phyloP scores from a whole-genome alignment of 2,797 vertebrate species.

The Manis pentadactyla region DNA sequence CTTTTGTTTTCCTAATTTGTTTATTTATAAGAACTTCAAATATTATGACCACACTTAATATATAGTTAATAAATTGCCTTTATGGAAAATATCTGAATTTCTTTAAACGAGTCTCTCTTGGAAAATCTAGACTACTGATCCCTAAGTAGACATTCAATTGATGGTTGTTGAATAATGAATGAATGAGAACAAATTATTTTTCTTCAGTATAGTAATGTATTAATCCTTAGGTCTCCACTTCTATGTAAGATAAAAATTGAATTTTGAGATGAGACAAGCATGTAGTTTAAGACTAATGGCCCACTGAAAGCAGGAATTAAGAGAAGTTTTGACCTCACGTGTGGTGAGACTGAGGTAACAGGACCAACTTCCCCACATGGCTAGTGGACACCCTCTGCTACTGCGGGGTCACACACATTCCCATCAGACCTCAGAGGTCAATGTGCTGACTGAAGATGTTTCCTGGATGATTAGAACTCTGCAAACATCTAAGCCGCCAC shows the following conservation, averaged over 20 bases:
- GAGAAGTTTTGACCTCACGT: neutral
- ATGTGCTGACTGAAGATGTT: neutral
- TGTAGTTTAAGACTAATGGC: neutral
- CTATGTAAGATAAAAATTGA: neutral
- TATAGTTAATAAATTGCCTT: neutral
- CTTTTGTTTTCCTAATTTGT: neutral
- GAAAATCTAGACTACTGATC: neutral
- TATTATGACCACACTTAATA: neutral
- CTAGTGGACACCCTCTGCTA: neutral
- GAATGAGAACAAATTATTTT: neutral
- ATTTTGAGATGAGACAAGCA: neutral
- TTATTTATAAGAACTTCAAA: neutral
- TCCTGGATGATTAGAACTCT: neutral
- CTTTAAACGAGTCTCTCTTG: neutral
- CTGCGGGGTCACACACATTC: neutral
- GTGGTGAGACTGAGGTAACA: rapidly evolving
- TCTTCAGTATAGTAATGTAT: neutral
- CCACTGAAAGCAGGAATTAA: neutral
- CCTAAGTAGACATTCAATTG: neutral
- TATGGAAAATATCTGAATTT: neutral
- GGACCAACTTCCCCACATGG: rapidly evolving
- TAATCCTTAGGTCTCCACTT: neutral
- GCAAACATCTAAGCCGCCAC: neutral
- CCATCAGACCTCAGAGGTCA: neutral
- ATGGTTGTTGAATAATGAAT: neutral